phyloP scores from a whole-genome alignment of 2,113 vertebrate species.

The Indicator maculatus region DNA sequence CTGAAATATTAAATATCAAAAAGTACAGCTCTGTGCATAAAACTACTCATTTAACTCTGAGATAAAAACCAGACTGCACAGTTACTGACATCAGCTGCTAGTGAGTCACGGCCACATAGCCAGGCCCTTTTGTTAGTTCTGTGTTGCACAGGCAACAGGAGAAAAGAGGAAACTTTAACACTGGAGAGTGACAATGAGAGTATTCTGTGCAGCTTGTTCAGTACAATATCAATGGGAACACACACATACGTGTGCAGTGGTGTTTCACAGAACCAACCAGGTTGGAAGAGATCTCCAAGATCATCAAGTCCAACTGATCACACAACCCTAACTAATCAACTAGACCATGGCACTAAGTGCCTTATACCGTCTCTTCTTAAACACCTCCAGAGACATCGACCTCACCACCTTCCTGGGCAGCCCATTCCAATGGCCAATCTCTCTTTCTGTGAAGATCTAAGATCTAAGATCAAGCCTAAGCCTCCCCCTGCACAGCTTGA shows the following conservation, averaged over 20 bases:
- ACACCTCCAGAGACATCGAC: no score
- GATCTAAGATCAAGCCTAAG: no score
- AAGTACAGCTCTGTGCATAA: constrained; percentile 11
- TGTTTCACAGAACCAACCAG: neutral
- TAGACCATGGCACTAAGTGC: no score
- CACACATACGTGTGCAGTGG: rapidly evolving
- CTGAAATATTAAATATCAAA: constrained; percentile 54
- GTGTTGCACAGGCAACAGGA: neutral
- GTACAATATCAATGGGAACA: neutral
- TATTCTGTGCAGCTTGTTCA: neutral
- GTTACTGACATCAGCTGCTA: constrained; percentile 24
- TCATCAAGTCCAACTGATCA: no score
- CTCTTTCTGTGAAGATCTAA: no score
- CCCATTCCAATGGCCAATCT: no score
- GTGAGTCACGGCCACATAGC: neutral
- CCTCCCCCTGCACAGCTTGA: no score
- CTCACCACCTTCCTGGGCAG: no score
- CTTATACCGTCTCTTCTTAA: no score
- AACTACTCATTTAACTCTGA: neutral
- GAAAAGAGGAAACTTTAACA: neutral
- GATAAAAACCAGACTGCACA: neutral
- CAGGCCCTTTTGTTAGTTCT: neutral
- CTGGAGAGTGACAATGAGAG: neutral
- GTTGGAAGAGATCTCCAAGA: no score
- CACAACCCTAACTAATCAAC: no score